These are phyloP conservation scores for Ashinkailepas kermadecensis DNA, from an alignment of 2,888 invertebrate genomes.

Conservation along the genomic window DNA sequence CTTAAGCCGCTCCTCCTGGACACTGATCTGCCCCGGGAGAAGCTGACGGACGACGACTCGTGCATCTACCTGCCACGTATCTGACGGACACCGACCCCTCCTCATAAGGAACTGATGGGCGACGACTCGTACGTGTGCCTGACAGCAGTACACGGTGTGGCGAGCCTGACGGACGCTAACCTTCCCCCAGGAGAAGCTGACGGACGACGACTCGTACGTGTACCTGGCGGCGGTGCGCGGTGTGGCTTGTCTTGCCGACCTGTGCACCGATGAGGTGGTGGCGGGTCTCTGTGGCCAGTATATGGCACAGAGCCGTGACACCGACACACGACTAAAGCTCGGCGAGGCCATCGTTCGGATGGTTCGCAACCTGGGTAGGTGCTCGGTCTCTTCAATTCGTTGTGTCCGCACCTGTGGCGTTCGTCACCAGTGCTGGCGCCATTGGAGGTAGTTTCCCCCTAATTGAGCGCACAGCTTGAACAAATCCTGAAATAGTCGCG, in stretches of 20 bases:
- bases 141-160: slow-evolving; percentile 64
- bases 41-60: slow-evolving; percentile 37
- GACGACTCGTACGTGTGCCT: slow-evolving; percentile 76
- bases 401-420: no score
- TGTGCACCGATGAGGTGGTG: slow-evolving; percentile 60
- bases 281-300: slow-evolving; percentile 61
- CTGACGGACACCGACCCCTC: slow-evolving; percentile 67
- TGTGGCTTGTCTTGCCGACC: slow-evolving; percentile 57
- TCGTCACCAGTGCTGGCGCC: no score
- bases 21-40: slow-evolving; percentile 48
- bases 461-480: no score
- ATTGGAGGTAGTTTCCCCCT: no score
- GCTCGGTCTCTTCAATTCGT: no score
- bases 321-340: slow-evolving; percentile 59
- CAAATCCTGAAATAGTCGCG: no score
- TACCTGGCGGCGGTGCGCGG: slow-evolving; percentile 72
- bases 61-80: no score
- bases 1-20: no score
- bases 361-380: slow-evolving; percentile 57
- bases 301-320: slow-evolving; percentile 34
- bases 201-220: slow-evolving; percentile 70
- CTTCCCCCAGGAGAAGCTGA: slow-evolving; percentile 54
- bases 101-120: slow-evolving; percentile 60
- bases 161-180: slow-evolving; percentile 52
- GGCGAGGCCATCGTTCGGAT: slow-evolving; percentile 72